These are phyloP conservation scores for Tragulus kanchil DNA, from an alignment of 2,113 vertebrate species.

Conservation along the genomic window DNA sequence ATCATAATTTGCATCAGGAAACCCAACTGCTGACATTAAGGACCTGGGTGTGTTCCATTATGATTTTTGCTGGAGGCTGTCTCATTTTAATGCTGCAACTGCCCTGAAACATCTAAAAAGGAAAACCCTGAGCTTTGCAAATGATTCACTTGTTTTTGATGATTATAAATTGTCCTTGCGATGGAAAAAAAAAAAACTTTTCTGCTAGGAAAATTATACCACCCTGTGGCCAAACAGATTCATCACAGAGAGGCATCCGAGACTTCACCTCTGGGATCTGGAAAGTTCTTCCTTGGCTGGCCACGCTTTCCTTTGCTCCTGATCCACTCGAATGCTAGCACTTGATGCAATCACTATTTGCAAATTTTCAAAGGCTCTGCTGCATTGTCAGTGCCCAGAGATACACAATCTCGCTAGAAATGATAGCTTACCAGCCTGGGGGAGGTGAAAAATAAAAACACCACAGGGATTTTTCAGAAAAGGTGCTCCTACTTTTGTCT, in stretches of 20 bases:
- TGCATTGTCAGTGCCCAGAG: slow-evolving; percentile 49
- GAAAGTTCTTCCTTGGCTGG: slow-evolving; percentile 8
- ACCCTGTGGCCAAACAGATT: slow-evolving; percentile 85
- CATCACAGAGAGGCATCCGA: slow-evolving; percentile 65
- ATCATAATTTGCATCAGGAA: slow-evolving; percentile 86
- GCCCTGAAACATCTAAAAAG: too few relatives aligned
- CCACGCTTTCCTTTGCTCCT: not conserved
- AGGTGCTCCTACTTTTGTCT: slow-evolving; percentile 78
- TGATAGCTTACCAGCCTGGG: not conserved
- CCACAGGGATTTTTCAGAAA: slow-evolving; percentile 76
- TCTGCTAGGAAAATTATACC: slow-evolving; percentile 86
- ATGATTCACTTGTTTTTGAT: slow-evolving; percentile 90
- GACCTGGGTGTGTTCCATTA: slow-evolving; percentile 87
- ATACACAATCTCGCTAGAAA: slow-evolving; percentile 68
- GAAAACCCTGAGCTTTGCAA: too few relatives aligned
- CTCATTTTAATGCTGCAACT: slow-evolving; percentile 86
- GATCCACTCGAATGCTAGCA: not conserved
- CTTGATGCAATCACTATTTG: slow-evolving; percentile 50
- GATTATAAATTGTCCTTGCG: slow-evolving; percentile 87
- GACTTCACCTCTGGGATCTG: not conserved
- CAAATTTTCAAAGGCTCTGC: slow-evolving; percentile 76
- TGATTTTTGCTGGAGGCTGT: slow-evolving; percentile 87
- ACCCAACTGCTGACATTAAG: slow-evolving; percentile 82
- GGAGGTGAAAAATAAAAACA: slow-evolving; percentile 78
- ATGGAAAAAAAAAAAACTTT: slow-evolving; percentile 50